Base-by-base conservation (phyloP, 2,888 invertebrate genomes). In the Proisotoma minuta region DNA sequence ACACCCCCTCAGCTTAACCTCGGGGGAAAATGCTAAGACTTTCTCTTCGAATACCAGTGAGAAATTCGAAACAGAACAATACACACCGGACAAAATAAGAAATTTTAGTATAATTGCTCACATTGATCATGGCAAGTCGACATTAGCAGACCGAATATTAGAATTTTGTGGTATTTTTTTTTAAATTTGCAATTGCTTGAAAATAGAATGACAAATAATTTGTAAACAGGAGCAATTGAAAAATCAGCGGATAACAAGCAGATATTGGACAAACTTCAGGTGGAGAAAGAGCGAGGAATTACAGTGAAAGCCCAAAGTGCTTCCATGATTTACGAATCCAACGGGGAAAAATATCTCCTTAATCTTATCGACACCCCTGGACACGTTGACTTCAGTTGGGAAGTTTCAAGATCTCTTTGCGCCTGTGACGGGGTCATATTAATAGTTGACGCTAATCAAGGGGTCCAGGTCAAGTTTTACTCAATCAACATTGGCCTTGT, bases 41-140 rank as follows among this genome's bases (percentile, higher is more conserved):
- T 22, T 18, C 4, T 15, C 27, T 27, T 28, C 15, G n/a, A 57
- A n/a, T n/a, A n/a, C n/a, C n/a, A n/a, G n/a, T n/a, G n/a, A n/a
- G 20, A 43, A 43, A 43, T 43, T 73, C 5, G 73, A 74, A 27
- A 59, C 74, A 8, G 72, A 75, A 2, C 73, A 77, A 4, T 78
- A 78, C 72, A 77, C 79, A 12, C 73, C 76, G 26, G 78, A 79
- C 54, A 73, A 75, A 57, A 92, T 95, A 48, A 82, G 96, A 61
- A 97, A 97, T 78, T 96, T 97, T 76, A 90, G 95, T 78, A 97
- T 99, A 75, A 93, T 99, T 67, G 98, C 98, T n/a, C 98, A 99
- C 79, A 91, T 99, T 1, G 98, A 99, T 78, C 98, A 98, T 81
- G 98, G 98, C 0, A 99, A 99, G 81, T 94, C 94, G 78, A 99